phyloP scores from a whole-genome alignment of 2,113 vertebrate species.

The Nibea albiflora region DNA sequence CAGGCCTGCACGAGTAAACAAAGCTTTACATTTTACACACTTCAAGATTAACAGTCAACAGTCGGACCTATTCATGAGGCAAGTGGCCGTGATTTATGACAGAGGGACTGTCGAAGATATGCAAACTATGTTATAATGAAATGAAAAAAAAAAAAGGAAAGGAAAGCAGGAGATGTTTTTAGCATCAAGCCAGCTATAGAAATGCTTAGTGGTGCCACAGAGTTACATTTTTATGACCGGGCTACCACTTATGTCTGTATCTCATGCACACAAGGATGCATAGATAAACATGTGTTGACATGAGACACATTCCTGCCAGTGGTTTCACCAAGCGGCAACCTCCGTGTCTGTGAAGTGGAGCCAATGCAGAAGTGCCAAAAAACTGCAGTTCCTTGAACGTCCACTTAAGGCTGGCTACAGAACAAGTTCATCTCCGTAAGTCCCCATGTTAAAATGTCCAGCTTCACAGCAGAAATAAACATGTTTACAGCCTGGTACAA shows the following conservation, averaged over 20 bases:
- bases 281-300: neutral
- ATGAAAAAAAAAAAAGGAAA: neutral
- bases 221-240: neutral
- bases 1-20: slow-evolving; percentile 17
- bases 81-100: slow-evolving; percentile 3
- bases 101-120: neutral
- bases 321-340: neutral
- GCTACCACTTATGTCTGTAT: neutral
- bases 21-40: slow-evolving; percentile 26
- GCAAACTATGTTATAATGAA: neutral
- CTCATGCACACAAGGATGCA: neutral
- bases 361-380: too few relatives aligned
- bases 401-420: too few relatives aligned
- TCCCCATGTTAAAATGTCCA: too few relatives aligned
- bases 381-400: too few relatives aligned
- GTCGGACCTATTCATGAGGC: neutral
- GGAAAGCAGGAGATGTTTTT: neutral
- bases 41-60: neutral
- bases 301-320: neutral
- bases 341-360: too few relatives aligned
- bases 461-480: too few relatives aligned
- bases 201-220: neutral
- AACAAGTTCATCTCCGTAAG: too few relatives aligned
- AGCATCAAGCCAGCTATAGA: neutral
- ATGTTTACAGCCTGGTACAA: too few relatives aligned